A percentile compares a stretch with the other conserved stretches of the same genome.
Conservation (phyloP, 1,140 invertebrate species). For the Drosophila varians region DNA sequence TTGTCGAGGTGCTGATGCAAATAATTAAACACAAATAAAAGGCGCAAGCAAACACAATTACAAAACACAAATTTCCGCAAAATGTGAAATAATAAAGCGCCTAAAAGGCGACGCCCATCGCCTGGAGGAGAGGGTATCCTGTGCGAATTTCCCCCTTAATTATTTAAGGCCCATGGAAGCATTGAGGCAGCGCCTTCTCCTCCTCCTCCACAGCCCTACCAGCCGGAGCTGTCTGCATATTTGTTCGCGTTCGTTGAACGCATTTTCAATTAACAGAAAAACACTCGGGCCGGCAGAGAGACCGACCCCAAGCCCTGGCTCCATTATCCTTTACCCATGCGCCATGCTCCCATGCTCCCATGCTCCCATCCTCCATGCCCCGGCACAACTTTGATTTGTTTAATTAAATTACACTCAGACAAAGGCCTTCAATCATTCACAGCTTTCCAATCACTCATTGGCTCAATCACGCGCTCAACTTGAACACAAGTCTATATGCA, state of each 20-base stretch:
- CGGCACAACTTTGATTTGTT: conserved; percentile 68
- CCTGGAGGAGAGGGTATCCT: neutral
- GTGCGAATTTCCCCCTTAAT: conserved; percentile 56
- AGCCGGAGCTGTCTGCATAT: conserved; percentile 36
- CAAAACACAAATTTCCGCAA: conserved; percentile 33
- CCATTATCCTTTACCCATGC: neutral
- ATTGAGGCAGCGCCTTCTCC: neutral
- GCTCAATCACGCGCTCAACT: conserved; percentile 71
- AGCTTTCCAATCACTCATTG: conserved; percentile 79
- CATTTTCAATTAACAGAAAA: conserved; percentile 77
- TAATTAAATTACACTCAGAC: conserved; percentile 81
- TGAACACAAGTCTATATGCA: conserved; percentile 61
- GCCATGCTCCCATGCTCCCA: neutral
- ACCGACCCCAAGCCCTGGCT: neutral
- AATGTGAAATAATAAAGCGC: conserved; percentile 42
- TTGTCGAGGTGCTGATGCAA: conserved; percentile 44
- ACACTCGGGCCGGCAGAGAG: conserved; percentile 19
- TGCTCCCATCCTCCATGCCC: neutral
- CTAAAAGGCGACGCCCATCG: conserved; percentile 40
- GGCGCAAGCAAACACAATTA: conserved; percentile 40
- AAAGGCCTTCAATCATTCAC: conserved; percentile 80
- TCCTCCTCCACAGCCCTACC: neutral
- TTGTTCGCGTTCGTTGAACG: conserved; percentile 65
- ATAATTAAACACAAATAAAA: conserved; percentile 53
- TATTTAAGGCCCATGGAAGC: conserved; percentile 55